These are phyloP conservation scores for Heterocephalus glaber DNA, from an alignment of 2,113 vertebrate genomes.

Conservation along the genomic window DNA sequence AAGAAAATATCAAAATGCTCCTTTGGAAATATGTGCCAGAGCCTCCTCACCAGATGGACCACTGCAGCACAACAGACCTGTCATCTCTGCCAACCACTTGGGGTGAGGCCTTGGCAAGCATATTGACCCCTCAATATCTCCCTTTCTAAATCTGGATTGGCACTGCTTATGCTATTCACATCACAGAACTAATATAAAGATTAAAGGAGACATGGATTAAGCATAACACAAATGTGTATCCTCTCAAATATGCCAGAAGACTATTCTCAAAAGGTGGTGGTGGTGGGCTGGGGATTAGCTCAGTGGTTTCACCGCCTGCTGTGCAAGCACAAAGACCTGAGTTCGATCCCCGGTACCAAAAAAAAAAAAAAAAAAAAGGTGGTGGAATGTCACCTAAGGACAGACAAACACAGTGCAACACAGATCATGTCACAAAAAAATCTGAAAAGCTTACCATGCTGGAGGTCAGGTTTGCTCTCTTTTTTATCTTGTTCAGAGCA, in stretches of 20 bases:
- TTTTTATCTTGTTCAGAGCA: constrained; percentile 77
- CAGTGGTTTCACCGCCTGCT: too few species aligned
- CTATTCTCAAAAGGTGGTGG: constrained; percentile 9
- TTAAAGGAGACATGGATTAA: constrained; percentile 31
- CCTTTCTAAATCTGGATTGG: neutral
- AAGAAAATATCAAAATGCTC: neutral
- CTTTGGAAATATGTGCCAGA: neutral
- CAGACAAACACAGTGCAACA: constrained; percentile 45
- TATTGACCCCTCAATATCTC: neutral
- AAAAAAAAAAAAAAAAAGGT: too few species aligned
- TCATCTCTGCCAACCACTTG: constrained; percentile 33
- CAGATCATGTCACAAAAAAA: constrained; percentile 16
- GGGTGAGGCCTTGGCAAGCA: neutral
- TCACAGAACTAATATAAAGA: neutral
- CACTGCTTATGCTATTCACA: neutral
- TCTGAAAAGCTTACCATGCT: constrained; percentile 74
- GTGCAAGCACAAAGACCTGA: too few species aligned
- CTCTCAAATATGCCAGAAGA: constrained; percentile 44
- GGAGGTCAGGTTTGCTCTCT: constrained; percentile 76
- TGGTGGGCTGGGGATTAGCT: too few species aligned
- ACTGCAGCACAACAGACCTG: constrained; percentile 5
- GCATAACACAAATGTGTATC: neutral
- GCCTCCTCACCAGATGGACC: constrained; percentile 11
- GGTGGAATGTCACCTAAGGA: neutral
- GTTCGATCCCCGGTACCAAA: too few species aligned